Percentiles rank a stretch among this genome's conserved stretches.
phyloP scores from a whole-genome alignment of 2,888 invertebrate species.

The Agriopis marginaria region DNA sequence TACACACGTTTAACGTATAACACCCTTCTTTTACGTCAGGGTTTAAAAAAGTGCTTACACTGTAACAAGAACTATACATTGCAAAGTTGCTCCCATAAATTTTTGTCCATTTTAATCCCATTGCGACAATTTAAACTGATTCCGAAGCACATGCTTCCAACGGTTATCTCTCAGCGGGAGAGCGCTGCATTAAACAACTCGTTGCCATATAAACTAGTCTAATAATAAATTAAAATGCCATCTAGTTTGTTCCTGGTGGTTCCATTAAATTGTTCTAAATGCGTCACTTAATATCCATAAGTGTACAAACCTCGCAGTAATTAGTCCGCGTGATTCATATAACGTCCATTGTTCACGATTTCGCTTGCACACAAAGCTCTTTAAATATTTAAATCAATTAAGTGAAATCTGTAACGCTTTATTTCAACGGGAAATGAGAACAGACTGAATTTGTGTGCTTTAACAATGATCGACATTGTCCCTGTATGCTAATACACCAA shows the following conservation, averaged over 20 bases:
- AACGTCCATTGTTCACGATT: constrained; percentile 64
- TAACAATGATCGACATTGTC: constrained; percentile 32
- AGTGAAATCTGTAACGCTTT: constrained; percentile 43
- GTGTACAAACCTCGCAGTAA: constrained; percentile 54
- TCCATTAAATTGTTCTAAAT: constrained; percentile 54
- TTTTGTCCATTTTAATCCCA: constrained; percentile 19
- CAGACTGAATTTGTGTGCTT: constrained; percentile 26
- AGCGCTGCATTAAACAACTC: constrained; percentile 55
- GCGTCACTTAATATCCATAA: constrained; percentile 65
- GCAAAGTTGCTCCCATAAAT: constrained; percentile 8
- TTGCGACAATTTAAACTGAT: constrained; percentile 30
- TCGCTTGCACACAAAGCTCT: constrained; percentile 51
- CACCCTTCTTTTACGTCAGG: no score
- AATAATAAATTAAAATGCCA: constrained; percentile 46
- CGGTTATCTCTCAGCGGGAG: constrained; percentile 73
- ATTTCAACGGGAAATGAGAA: constrained; percentile 39
- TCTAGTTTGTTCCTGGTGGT: constrained; percentile 32
- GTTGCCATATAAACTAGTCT: constrained; percentile 54
- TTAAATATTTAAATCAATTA: constrained; percentile 46
- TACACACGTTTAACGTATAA: no score
- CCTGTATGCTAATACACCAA: constrained; percentile 33
- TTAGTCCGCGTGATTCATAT: constrained; percentile 68
- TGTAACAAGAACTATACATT: neutral
- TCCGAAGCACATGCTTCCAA: constrained; percentile 48
- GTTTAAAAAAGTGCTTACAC: neutral